Evolutionary conservation across 2,113 vertebrate species (phyloP), one percentile per base, ranked within the genome.

Genomic region (Pluvialis apricaria): DNA sequence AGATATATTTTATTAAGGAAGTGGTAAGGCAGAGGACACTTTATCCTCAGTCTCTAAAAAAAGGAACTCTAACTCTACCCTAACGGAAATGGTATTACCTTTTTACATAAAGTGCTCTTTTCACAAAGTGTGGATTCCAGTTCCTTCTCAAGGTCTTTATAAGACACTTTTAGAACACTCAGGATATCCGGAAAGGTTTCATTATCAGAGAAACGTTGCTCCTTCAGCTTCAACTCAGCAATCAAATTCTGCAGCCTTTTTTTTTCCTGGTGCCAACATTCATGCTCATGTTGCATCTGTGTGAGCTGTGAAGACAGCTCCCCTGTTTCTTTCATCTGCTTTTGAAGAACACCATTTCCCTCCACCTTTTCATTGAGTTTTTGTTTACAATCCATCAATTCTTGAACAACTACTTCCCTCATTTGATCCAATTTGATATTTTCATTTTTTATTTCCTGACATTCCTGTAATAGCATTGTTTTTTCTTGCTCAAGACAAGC

Each of bases 401-500:
- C 97, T 72, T 96, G 93, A 85, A 80, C 44, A 52, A 98, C 93
- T 51, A 38, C 32, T 52, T 95, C 87, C 55, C 96, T 93, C 4
- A 47, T 93, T 72, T 96, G 91, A 40, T 95, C 80, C 42, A 98
- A 79, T 58, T 87, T 71, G 20, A 64, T 47, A 38, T 84, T 95
- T 76, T 91, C 85, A 29, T n/a, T 90, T 95, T 97, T 97, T 85
- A 92, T 69, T 86, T 98, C 95, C 44, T 97, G 92, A 64, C 97
- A 92, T 55, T 93, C 95, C 70, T 97, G 95, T 8, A 97, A 76
- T 42, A 98, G 69, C 17, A 89, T 82, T 54, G 71, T 55, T 82
- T 98, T 98, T 64, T 98, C 97, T 64, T 85, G 83, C 82, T 98
- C 97, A 71, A 98, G 96, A 58, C 1, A 3, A 80, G 84, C 84